Conservation (phyloP, 2,888 invertebrate genomes). For the Amphiduros pacificus region DNA sequence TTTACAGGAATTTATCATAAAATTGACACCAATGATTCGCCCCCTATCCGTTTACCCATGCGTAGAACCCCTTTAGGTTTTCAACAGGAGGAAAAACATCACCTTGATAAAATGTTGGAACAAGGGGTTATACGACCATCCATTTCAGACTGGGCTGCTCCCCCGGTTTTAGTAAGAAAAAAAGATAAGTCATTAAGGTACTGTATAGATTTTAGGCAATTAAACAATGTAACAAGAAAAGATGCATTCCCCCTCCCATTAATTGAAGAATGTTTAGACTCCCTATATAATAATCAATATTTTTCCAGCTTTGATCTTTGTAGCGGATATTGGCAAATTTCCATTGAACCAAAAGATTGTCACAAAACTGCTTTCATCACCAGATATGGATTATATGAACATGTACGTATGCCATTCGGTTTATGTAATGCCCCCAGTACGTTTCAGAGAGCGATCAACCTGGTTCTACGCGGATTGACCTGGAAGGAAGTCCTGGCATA, state of each 20-base stretch:
- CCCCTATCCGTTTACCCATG: background rate
- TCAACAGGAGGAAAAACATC: background rate
- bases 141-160: background rate
- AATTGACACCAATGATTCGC: background rate
- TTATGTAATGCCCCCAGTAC: slow-evolving; percentile 1
- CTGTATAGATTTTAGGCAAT: slow-evolving; percentile 28
- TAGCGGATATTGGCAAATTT: slow-evolving; percentile 8
- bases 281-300: slow-evolving; percentile 21
- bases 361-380: slow-evolving; percentile 16
- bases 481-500: slow-evolving; percentile 7
- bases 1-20: background rate
- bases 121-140: background rate
- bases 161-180: background rate
- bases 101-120: background rate
- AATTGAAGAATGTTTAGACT: slow-evolving; percentile 16
- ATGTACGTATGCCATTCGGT: slow-evolving; percentile 1
- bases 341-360: background rate
- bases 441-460: slow-evolving; percentile 4
- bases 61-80: background rate
- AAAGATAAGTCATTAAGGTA: slow-evolving; percentile 22
- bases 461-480: slow-evolving; percentile 1
- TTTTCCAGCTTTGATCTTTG: slow-evolving; percentile 28
- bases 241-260: slow-evolving; percentile 26
- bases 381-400: slow-evolving; percentile 2
- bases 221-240: slow-evolving; percentile 24